Base-by-base conservation (phyloP, 1,140 invertebrate genomes). In the Pteromalus puparum region DNA sequence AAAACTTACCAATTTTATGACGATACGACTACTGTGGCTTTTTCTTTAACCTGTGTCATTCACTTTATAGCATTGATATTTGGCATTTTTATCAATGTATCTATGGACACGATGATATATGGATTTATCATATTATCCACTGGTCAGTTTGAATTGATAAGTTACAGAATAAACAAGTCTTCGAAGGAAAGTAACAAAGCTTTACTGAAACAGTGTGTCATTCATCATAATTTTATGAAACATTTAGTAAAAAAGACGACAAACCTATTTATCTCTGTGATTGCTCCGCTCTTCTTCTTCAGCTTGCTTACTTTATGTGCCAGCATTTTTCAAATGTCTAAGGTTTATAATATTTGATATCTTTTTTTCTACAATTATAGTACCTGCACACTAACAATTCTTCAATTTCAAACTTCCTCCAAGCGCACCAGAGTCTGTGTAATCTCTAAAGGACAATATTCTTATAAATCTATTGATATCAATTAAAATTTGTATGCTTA, bases 231-330 rank as follows among this genome's bases (percentile, higher is more conserved):
- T 26, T 15, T 1, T 18, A 28, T 78, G 15, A 61, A 78, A 1
- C 34, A 34, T 38, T 68, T 68, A 18, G 34, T 81, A 24, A 34
- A 18, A n/a, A 77, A 74, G 38, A 78, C 73, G 46, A 85, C 90
- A 82, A 70, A 82, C 28, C 84, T 82, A 65, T 91, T 90, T 77
- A 82, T 88, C 21, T 78, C 42, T 34, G 85, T 89, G 74, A 83
- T 89, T 1, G 86, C 88, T 67, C 82, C 83, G 34, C 88, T 90
- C 81, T 89, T 90, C 76, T 70, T 81, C 6, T 88, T 85, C 26
- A 89, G 89, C 82, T 86, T 89, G 7, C 76, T 88, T 9, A 88
- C 89, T 34, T 87, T 91, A 42, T 89, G 90, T 77, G 84, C 90
- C 34, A 88, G 87, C 10, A 88, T 88, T 78, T 85, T 89, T 61